A percentile compares a stretch with the other conserved stretches of the same genome.
Evolutionary conservation across 2,888 invertebrate genomes (phyloP).

Genomic region (Melolontha melolontha): DNA sequence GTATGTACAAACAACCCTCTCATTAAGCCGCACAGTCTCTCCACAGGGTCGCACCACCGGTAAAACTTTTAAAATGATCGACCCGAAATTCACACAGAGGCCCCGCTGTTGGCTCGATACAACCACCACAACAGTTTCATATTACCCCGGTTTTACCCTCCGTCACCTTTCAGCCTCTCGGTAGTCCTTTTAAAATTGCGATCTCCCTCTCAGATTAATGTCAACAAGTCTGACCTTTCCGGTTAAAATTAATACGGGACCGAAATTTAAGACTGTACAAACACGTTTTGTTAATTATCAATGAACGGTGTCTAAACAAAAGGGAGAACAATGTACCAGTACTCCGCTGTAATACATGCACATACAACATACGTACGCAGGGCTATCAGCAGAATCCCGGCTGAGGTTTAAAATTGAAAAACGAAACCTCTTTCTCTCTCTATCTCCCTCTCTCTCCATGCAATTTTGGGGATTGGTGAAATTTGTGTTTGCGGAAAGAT

Average conservation of each 20-base stretch:
- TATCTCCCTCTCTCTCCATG: too few species aligned
- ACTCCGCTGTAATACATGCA: too few species aligned
- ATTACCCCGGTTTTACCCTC: slow-evolving; percentile 12
- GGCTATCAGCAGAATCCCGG: too few species aligned
- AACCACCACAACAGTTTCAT: slow-evolving; percentile 23
- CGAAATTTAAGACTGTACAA: slow-evolving; percentile 38
- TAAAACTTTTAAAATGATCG: slow-evolving; percentile 24
- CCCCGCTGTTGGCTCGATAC: background rate
- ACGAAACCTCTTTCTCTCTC: background rate
- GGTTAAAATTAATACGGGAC: slow-evolving; percentile 34
- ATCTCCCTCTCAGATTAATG: slow-evolving; percentile 26
- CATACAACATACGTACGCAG: too few species aligned
- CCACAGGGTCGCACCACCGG: background rate
- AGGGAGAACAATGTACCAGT: background rate
- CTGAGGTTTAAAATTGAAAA: background rate
- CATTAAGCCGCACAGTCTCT: slow-evolving; percentile 7
- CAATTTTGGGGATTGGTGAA: background rate
- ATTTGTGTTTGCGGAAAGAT: slow-evolving; percentile 5
- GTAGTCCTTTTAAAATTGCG: slow-evolving; percentile 15
- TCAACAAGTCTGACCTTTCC: slow-evolving; percentile 31
- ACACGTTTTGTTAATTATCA: slow-evolving; percentile 37
- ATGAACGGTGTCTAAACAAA: slow-evolving; percentile 29
- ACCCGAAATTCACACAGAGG: slow-evolving; percentile 17
- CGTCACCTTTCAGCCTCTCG: slow-evolving; percentile 3
- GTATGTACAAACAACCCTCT: slow-evolving; percentile 12